Conservation (phyloP, 2,797 vertebrate species). For the Platalea minor region DNA sequence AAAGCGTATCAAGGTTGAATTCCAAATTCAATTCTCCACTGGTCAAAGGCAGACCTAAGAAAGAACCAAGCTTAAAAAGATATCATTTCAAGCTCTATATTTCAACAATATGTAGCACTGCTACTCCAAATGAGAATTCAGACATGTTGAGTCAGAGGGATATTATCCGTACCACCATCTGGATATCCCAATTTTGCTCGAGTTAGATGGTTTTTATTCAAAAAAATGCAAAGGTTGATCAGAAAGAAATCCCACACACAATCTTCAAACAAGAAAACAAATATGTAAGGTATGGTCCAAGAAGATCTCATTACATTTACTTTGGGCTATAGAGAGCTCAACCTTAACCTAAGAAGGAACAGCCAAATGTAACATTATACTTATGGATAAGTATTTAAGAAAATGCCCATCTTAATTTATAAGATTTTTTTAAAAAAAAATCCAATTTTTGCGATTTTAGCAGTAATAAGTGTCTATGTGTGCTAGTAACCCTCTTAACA, state of each 20-base stretch:
- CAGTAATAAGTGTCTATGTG: background rate
- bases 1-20: background rate
- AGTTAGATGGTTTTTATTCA: background rate
- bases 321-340: background rate
- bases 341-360: background rate
- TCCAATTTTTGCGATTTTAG: background rate
- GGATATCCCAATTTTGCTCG: background rate
- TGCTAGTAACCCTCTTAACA: background rate
- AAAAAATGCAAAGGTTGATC: background rate
- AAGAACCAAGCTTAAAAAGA: background rate
- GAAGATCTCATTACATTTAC: background rate
- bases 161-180: background rate
- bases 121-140: background rate
- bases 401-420: background rate
- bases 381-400: background rate
- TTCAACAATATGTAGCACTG: background rate
- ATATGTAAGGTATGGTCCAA: background rate
- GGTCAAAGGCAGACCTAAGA: background rate
- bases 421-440: background rate
- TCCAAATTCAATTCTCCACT: background rate
- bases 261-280: background rate
- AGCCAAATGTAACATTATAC: background rate
- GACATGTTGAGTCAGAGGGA: background rate
- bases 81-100: background rate
- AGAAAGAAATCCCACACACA: background rate